Percentiles rank a stretch among this genome's conserved stretches.
These are phyloP conservation scores for Papilio xuthus DNA, from an alignment of 1,140 invertebrate species.

Conservation along the genomic window DNA sequence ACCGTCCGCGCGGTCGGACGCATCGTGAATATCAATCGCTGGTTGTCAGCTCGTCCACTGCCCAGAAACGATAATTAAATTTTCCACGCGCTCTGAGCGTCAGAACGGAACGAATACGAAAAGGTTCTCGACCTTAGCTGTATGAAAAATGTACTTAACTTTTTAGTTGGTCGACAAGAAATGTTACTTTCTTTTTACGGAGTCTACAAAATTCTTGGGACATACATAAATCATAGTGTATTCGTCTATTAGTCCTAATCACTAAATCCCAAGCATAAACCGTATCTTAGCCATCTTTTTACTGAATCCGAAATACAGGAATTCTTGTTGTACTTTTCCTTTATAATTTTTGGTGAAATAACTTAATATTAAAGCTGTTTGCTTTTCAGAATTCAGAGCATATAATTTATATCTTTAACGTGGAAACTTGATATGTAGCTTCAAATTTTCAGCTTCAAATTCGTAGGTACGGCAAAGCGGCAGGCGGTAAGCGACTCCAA, in stretches of 20 bases:
- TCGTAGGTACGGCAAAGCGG: slow-evolving; percentile 46
- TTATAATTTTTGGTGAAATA: neutral
- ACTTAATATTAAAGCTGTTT: neutral
- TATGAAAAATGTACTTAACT: slow-evolving; percentile 9
- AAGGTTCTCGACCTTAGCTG: slow-evolving; percentile 48
- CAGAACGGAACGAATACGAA: slow-evolving; percentile 63
- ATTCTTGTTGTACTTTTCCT: neutral
- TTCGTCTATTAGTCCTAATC: too few species aligned
- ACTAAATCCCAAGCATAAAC: too few species aligned
- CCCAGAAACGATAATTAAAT: slow-evolving; percentile 73
- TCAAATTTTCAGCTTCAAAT: slow-evolving; percentile 54
- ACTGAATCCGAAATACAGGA: neutral
- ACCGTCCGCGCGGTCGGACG: slow-evolving; percentile 66
- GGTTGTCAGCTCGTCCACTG: slow-evolving; percentile 50
- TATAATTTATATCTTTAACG: slow-evolving; percentile 14
- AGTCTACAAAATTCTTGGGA: too few species aligned
- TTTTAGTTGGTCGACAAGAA: neutral
- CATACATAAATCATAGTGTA: too few species aligned
- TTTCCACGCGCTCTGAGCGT: slow-evolving; percentile 68
- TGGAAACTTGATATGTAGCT: neutral
- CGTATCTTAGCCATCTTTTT: neutral
- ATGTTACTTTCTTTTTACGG: neutral
- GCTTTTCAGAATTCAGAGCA: neutral
- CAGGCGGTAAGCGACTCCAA: slow-evolving; percentile 49
- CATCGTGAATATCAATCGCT: slow-evolving; percentile 72